These are phyloP conservation scores for Perithous albicinctus DNA, from an alignment of 2,888 invertebrate species.

Conservation along the genomic window DNA sequence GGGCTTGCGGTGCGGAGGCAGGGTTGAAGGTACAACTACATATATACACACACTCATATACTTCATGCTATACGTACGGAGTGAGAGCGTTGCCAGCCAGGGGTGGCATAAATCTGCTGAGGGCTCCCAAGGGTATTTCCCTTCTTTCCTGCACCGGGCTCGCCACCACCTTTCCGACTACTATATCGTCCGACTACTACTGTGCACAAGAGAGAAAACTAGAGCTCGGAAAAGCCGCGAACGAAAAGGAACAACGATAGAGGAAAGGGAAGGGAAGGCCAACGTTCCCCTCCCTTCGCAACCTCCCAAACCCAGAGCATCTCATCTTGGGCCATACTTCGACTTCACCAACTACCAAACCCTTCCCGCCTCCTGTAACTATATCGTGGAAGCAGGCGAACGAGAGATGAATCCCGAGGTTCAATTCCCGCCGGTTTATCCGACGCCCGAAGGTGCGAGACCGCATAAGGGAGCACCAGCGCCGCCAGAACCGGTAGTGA, in stretches of 20 bases:
- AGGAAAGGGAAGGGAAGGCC: constrained; percentile 44
- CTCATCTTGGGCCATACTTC: constrained; percentile 51
- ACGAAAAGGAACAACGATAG: constrained; percentile 23
- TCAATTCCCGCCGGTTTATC: constrained; percentile 82
- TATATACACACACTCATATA: constrained; percentile 61
- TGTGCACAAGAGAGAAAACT: constrained; percentile 57
- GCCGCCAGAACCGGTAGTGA: constrained; percentile 36
- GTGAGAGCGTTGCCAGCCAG: constrained; percentile 75
- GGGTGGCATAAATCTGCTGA: constrained; percentile 83
- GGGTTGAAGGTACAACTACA: constrained; percentile 53
- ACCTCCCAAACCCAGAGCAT: constrained; percentile 39
- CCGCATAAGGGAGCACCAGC: constrained; percentile 67
- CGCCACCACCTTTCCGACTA: constrained; percentile 46
- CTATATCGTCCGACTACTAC: constrained; percentile 59
- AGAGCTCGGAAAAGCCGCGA: constrained; percentile 53
- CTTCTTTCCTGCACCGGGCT: constrained; percentile 72
- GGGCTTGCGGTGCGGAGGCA: constrained; percentile 56
- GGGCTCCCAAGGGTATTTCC: constrained; percentile 83
- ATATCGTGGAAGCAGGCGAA: constrained; percentile 70
- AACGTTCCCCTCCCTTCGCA: constrained; percentile 41
- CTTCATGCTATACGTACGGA: constrained; percentile 44
- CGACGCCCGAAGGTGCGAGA: constrained; percentile 73
- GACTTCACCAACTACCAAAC: constrained; percentile 50
- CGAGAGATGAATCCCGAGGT: constrained; percentile 81
- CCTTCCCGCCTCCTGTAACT: constrained; percentile 60